Base-by-base conservation (phyloP, 2,888 invertebrate genomes). In the Monopis laevigella region DNA sequence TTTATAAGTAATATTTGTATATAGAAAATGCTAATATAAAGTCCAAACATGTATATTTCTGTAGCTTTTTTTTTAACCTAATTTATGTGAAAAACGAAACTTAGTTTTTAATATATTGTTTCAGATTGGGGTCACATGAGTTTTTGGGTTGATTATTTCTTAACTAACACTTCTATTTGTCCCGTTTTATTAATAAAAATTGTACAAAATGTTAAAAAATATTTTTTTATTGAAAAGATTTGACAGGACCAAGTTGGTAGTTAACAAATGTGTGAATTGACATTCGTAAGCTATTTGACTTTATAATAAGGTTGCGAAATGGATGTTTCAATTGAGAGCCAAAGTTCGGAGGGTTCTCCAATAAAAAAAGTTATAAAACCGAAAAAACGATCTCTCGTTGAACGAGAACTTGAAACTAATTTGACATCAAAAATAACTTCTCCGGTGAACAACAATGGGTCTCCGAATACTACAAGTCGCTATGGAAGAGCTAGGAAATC, bases 31-130 rank as follows among this genome's bases (percentile, higher is more conserved):
- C 5, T 6, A 10, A 16, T 48, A 46, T 46, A 21, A 34, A 13
- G 17, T 17, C 40, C 42, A 43, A 46, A 51, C 50, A 46, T 17
- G 43, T 36, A 44, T 50, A 56, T 54, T 58, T 61, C 56, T 49
- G 45, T 49, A n/a, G n/a, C n/a, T n/a, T n/a, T n/a, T n/a, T n/a
- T n/a, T n/a, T n/a, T 75, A 75, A 75, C 74, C 73, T 73, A 68
- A 55, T 59, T 68, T 51, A 45, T 45, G 47, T 51, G 51, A 51
- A 55, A 60, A 55, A 53, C 58, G 59, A 62, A 80, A 80, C 78
- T 78, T 77, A 61, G 70, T 74, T 74, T 78, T 39, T 63, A 59
- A 77, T 80, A 65, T 78, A 74, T 74, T 77, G 73, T 77, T 75
- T 65, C 70, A 75, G 74, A 14, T 13, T 16, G 8, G 13, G 21